phyloP scores from a whole-genome alignment of 2,113 vertebrate species.

The Tachysurus fulvidraco region DNA sequence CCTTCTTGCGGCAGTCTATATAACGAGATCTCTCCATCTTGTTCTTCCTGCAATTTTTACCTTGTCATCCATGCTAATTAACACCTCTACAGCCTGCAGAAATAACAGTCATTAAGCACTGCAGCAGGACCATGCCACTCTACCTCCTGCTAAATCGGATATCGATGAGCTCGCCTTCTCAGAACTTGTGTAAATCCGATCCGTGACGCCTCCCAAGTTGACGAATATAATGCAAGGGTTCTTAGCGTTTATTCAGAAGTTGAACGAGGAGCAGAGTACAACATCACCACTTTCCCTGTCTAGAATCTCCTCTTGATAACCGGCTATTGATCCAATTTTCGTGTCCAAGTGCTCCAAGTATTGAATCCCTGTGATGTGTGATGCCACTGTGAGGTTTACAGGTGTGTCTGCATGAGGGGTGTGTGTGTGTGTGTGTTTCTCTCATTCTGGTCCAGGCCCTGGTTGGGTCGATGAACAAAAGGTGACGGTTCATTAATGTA shows the following conservation, averaged over 20 bases:
- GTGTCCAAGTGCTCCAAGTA: conserved; percentile 35
- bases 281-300: conserved; percentile 28
- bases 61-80: conserved; percentile 50
- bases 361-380: conserved; percentile 31
- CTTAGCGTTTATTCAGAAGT: conserved; percentile 7
- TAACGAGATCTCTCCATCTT: conserved; percentile 28
- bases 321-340: conserved; percentile 49
- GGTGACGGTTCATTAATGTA: conserved; percentile 36
- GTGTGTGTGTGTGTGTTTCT: conserved; percentile 5
- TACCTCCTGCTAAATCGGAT: conserved; percentile 25
- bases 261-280: conserved; percentile 5
- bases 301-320: conserved; percentile 46
- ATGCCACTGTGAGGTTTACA: conserved; percentile 15
- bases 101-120: conserved; percentile 49
- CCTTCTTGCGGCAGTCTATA: not conserved
- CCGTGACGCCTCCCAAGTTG: conserved; percentile 56
- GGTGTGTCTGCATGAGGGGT: conserved; percentile 1
- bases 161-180: conserved; percentile 33
- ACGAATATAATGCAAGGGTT: not conserved
- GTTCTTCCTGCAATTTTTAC: conserved; percentile 28
- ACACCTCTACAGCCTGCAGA: conserved; percentile 34
- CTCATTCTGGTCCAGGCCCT: conserved; percentile 7
- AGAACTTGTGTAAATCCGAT: conserved; percentile 8
- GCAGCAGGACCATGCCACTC: conserved; percentile 28
- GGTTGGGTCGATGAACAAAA: conserved; percentile 41